Percentiles rank a stretch among this genome's conserved stretches.
These are phyloP conservation scores for Sphaerophoria rueppellii DNA, from an alignment of 2,888 invertebrate genomes.

Conservation along the genomic window DNA sequence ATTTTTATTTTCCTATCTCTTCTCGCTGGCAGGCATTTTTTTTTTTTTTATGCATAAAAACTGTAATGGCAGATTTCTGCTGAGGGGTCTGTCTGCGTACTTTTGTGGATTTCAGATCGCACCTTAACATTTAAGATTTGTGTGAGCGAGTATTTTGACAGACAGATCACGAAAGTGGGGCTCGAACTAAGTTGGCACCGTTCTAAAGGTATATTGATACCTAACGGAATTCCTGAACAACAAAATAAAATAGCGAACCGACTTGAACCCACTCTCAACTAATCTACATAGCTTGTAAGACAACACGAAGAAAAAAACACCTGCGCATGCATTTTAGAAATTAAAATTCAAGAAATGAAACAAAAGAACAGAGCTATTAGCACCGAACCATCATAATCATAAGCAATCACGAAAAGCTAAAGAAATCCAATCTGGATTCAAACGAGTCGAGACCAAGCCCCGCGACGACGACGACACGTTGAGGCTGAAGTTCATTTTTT, in stretches of 20 bases:
- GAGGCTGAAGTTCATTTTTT: constrained; percentile 32
- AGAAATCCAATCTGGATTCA: constrained; percentile 20
- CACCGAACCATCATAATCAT: constrained; percentile 62
- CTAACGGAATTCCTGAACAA: constrained; percentile 1
- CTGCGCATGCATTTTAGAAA: constrained; percentile 55
- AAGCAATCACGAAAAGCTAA: constrained; percentile 50
- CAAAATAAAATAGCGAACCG: constrained; percentile 3
- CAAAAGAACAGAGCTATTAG: constrained; percentile 26
- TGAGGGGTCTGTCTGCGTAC: background rate
- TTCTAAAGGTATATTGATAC: constrained; percentile 25
- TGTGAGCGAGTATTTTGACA: too few species aligned
- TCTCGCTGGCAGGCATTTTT: background rate
- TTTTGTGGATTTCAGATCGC: background rate
- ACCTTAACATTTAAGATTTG: background rate
- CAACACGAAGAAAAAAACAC: constrained; percentile 45
- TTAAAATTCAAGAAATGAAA: background rate
- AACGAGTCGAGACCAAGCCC: constrained; percentile 42
- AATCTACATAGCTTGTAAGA: background rate
- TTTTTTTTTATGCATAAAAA: constrained; percentile 12
- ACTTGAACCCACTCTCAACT: constrained; percentile 14
- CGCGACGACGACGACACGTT: constrained; percentile 7
- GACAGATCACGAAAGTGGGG: constrained; percentile 21
- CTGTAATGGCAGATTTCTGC: constrained; percentile 1
- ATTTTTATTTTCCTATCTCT: background rate
- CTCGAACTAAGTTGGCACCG: too few species aligned